Conservation (phyloP, 2,113 vertebrate genomes). For the Machaerirhynchus nigripectus region DNA sequence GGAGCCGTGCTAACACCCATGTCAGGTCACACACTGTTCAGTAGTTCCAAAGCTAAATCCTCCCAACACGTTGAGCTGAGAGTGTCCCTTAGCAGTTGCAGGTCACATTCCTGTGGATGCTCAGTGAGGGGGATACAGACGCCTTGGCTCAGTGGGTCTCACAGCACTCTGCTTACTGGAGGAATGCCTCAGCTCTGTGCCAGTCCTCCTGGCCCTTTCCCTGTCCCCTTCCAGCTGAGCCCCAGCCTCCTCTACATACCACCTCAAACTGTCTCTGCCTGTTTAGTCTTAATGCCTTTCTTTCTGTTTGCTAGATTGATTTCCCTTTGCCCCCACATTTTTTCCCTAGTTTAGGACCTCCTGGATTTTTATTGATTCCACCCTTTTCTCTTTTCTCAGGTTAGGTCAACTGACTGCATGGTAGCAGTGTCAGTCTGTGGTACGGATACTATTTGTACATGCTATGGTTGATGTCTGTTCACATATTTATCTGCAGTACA, state of each 20-base stretch:
- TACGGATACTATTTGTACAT: neutral
- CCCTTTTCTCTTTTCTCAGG: neutral
- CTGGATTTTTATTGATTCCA: neutral
- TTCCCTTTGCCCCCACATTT: neutral
- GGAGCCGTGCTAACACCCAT: fast-evolving
- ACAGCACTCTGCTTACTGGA: fast-evolving
- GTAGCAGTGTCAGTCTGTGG: neutral
- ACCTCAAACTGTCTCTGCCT: neutral
- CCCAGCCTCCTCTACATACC: neutral
- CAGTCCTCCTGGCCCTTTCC: neutral
- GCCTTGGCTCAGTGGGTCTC: neutral
- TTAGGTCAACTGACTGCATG: neutral
- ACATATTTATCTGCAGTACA: neutral
- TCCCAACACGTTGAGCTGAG: neutral
- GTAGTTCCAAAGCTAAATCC: neutral
- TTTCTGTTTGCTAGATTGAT: neutral
- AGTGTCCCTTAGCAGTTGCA: neutral
- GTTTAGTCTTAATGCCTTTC: neutral
- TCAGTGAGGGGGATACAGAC: fast-evolving
- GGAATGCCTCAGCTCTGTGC: fast-evolving
- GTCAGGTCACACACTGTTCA: neutral
- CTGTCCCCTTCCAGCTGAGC: neutral
- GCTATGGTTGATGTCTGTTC: neutral
- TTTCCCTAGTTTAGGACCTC: neutral
- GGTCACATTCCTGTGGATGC: neutral